Evolutionary conservation across 2,888 invertebrate genomes (phyloP), one percentile per base, ranked within the genome.

Genomic region (Aphidius colemani): DNA sequence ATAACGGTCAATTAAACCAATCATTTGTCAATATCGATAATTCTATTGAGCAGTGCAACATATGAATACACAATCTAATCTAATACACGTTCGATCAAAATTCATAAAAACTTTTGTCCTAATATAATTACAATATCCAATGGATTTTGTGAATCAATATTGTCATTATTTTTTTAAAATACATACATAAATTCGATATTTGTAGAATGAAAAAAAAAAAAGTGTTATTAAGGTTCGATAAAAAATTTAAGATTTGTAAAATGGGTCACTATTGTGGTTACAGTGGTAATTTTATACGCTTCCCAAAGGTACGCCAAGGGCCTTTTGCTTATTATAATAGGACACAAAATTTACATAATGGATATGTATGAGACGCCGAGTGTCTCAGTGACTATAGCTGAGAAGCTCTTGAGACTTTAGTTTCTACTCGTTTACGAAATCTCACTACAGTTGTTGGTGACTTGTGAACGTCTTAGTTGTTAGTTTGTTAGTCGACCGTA

Each of bases 301-400:
- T 72, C 70, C 71, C 74, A 67, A 71, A 74, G 77, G 75, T 75
- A 76, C 66, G 74, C 74, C 76, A 72, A 78, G 78, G 74, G 75
- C 66, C 75, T 78, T 30, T 76, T 78, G 80, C 81, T 81, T 80
- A 81, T 81, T 79, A 81, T 80, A 80, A 81, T 80, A 75, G 77
- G 70, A 65, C 72, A 74, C 72, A 74, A 77, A 80, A 81, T 81
- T 81, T 81, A 75, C 81, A 81, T 81, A 80, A 80, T 80, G 78
- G 79, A 79, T 80, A 81, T 78, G 79, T 80, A 80, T 81, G 80
- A 77, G 77, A 75, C 75, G 73, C 73, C 64, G 73, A 73, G 73
- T 71, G 74, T 64, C 55, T 13, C 49, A 41, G 46, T 48, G 59
- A 40, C 45, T 53, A 49, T 11, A 50, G 40, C 49, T 44, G 56